Evolutionary conservation across 2,113 vertebrate species (phyloP), one percentile per base, ranked within the genome.

Genomic region (Cryptotis parvus): DNA sequence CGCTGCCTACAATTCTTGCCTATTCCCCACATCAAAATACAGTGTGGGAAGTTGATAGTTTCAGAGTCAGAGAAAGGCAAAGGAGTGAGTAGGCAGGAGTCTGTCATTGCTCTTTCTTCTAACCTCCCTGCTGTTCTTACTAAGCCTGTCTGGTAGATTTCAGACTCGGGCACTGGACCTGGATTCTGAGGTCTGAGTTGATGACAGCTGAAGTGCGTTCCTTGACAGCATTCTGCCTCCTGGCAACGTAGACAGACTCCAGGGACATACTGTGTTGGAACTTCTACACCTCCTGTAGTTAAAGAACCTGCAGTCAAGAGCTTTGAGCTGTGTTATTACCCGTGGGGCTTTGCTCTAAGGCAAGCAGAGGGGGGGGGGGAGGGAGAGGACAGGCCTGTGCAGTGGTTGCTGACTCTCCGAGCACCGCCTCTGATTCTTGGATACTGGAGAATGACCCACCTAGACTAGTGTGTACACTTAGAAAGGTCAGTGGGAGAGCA

Each of bases 401-500:
- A 9, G 4, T 3, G 1, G 6, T 3, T 0, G 4, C 83, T 75
- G n/a, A 24, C 52, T 68, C 26, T 14, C 45, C 45, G 10, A 45
- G 89, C 2, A 14, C 45, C 35, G 4, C 29, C 41, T 80, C 52
- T 9, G 7, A 2, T 33, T 79, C 86, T 91, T 45, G 43, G 75
- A 45, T 27, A 65, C 61, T 2, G 61, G 37, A 55, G 33, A 24
- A 16, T 8, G 58, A 43, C 29, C 14, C 31, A 80, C 69, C 37
- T 55, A 43, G 82, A 72, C 69, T 10, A 72, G 16, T 45, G 84
- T 8, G 65, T 79, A 26, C 84, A 75, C 91, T 96, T 89, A 78
- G 91, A 76, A 95, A 96, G 96, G 97, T 97, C 97, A 96, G 37
- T 6, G 3, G 70, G 61, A 95, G 86, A 95, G 79, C 76, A 22